These are phyloP conservation scores for Incurvaria masculella DNA, from an alignment of 2,888 invertebrate species.

Conservation along the genomic window DNA sequence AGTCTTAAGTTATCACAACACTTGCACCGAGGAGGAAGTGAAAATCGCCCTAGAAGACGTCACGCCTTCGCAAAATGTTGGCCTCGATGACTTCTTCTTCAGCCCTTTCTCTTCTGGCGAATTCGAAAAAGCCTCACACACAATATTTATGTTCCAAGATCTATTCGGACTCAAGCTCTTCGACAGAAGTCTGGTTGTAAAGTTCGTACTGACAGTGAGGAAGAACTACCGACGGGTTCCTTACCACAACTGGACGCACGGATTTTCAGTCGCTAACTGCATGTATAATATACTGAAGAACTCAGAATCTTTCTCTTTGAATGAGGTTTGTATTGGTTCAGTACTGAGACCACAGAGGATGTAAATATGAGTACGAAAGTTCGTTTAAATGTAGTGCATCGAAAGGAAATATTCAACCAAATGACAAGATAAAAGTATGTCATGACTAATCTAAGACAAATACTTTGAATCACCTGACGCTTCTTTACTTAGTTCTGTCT, in stretches of 20 bases:
- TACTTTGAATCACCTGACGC: too few species aligned
- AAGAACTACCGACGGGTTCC: constrained; percentile 83
- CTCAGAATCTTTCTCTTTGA: constrained; percentile 50
- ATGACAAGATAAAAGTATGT: too few species aligned
- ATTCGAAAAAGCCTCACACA: constrained; percentile 67
- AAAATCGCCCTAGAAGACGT: constrained; percentile 24
- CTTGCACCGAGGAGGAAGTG: constrained; percentile 72
- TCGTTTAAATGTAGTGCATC: too few species aligned
- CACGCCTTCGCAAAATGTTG: constrained; percentile 21
- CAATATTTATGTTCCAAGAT: constrained; percentile 73
- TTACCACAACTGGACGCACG: constrained; percentile 88
- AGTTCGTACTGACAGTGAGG: constrained; percentile 76
- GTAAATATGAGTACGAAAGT: too few species aligned
- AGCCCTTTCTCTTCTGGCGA: constrained; percentile 70
- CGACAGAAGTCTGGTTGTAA: constrained; percentile 63
- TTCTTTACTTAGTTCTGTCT: too few species aligned
- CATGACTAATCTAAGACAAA: too few species aligned
- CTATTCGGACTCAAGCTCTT: constrained; percentile 66
- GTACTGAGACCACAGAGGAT: too few species aligned
- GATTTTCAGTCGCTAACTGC: constrained; percentile 82
- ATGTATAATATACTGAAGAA: constrained; percentile 74
- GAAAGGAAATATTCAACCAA: too few species aligned
- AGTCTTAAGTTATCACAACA: constrained; percentile 80
- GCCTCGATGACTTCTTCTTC: constrained; percentile 63
- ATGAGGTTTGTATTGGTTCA: constrained; percentile 55